Evolutionary conservation across 64 coral and sea anemone genomes (phyloP).

Genomic region (Stichodactyla mertensii): DNA sequence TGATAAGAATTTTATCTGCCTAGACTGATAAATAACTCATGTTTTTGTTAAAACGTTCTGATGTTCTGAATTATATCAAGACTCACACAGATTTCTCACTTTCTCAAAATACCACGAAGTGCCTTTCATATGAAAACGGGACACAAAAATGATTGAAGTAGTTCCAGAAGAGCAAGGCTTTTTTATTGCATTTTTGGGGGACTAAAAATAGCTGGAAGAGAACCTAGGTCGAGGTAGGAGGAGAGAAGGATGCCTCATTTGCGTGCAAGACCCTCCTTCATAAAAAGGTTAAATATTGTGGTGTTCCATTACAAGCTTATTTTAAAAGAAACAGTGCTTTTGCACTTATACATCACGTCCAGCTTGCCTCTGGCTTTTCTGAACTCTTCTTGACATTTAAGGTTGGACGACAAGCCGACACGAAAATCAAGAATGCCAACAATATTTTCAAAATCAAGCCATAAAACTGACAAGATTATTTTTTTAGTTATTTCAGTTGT

Average conservation of each 20-base stretch:
- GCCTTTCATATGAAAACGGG: no score
- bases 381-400: background rate
- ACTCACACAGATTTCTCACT: no score
- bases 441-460: background rate
- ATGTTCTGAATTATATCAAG: no score
- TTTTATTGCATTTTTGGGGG: no score
- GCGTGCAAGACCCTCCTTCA: slow-evolving; percentile 4
- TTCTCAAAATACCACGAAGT: no score
- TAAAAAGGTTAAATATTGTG: background rate
- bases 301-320: background rate
- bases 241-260: background rate
- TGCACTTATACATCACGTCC: background rate
- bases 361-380: background rate
- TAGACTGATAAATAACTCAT: no score
- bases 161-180: no score
- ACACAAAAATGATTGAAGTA: no score
- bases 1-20: no score
- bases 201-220: background rate
- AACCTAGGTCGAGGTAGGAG: background rate
- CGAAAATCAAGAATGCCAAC: background rate
- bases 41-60: no score
- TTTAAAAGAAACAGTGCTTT: background rate
- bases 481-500: background rate
- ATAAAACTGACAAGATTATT: background rate
- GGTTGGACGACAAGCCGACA: background rate